A percentile compares a stretch with the other conserved stretches of the same genome.
These are phyloP conservation scores for Dromiciops gliroides DNA, from an alignment of 2,113 vertebrate genomes.

Conservation along the genomic window DNA sequence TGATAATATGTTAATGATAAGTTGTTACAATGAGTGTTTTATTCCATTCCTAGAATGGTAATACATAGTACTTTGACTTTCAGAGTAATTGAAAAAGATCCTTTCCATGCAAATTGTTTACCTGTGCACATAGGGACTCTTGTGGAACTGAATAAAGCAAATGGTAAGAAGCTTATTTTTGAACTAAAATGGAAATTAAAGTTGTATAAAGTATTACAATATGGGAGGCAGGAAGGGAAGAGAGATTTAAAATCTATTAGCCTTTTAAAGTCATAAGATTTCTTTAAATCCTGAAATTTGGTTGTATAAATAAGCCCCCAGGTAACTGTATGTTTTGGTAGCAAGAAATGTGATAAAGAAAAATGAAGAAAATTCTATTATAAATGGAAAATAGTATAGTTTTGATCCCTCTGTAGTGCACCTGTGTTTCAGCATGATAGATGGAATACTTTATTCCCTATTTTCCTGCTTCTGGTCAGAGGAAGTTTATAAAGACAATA, in stretches of 20 bases:
- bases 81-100: constrained; percentile 99
- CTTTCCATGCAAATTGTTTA: constrained; percentile 98
- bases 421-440: not conserved
- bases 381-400: not conserved
- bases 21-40: not conserved
- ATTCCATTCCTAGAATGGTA: not conserved
- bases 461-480: not conserved
- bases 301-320: not conserved
- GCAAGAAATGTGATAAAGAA: not conserved
- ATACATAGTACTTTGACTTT: constrained; percentile 60
- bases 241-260: not conserved
- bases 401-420: not conserved
- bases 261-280: not conserved
- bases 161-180: constrained; percentile 86
- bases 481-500: not conserved
- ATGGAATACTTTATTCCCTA: not conserved
- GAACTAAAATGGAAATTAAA: not conserved
- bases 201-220: not conserved
- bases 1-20: not conserved
- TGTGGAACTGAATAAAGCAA: constrained; percentile 98
- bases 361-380: not conserved
- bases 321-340: not conserved
- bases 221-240: not conserved
- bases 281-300: not conserved
- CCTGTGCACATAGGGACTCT: constrained; percentile 98